Evolutionary conservation across 1,140 invertebrate species (phyloP).

Genomic region (Saccostrea glomerata): DNA sequence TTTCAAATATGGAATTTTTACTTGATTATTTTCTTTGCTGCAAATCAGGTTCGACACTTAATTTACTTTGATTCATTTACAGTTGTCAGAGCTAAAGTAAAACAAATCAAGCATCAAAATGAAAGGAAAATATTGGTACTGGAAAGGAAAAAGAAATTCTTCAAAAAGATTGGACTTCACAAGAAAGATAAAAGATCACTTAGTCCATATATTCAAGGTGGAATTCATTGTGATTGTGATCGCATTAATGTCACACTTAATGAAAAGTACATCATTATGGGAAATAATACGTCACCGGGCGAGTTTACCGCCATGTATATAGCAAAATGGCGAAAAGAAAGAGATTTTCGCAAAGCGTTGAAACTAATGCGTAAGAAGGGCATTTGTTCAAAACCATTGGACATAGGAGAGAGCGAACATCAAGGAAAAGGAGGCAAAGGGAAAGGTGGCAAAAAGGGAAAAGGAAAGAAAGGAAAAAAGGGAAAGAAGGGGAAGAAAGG

Average conservation of each 20-base stretch:
- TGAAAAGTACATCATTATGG: slow-evolving; percentile 81
- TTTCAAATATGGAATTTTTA: no score
- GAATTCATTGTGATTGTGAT: slow-evolving; percentile 80
- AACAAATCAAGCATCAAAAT: slow-evolving; percentile 75
- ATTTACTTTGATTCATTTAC: slow-evolving; percentile 49
- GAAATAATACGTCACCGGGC: slow-evolving; percentile 67
- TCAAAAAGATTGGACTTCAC: slow-evolving; percentile 73
- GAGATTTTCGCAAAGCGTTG: slow-evolving; percentile 62
- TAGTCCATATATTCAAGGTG: slow-evolving; percentile 75
- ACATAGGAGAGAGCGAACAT: background rate
- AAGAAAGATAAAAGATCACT: slow-evolving; percentile 75
- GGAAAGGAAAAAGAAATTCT: slow-evolving; percentile 79
- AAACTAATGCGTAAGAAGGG: slow-evolving; percentile 58
- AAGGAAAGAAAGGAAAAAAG: slow-evolving; percentile 35
- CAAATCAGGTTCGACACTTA: background rate
- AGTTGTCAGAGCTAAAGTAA: slow-evolving; percentile 74
- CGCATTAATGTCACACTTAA: slow-evolving; percentile 61
- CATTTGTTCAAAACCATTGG: slow-evolving; percentile 13
- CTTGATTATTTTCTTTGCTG: no score
- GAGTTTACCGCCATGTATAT: slow-evolving; percentile 58
- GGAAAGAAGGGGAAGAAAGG: slow-evolving; percentile 45
- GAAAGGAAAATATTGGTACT: slow-evolving; percentile 74
- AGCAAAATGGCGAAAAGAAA: slow-evolving; percentile 60
- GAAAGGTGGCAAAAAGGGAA: slow-evolving; percentile 14
- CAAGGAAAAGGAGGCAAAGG: background rate